phyloP scores from a whole-genome alignment of 2,797 vertebrate genomes.

The Lophotriccus pileatus region DNA sequence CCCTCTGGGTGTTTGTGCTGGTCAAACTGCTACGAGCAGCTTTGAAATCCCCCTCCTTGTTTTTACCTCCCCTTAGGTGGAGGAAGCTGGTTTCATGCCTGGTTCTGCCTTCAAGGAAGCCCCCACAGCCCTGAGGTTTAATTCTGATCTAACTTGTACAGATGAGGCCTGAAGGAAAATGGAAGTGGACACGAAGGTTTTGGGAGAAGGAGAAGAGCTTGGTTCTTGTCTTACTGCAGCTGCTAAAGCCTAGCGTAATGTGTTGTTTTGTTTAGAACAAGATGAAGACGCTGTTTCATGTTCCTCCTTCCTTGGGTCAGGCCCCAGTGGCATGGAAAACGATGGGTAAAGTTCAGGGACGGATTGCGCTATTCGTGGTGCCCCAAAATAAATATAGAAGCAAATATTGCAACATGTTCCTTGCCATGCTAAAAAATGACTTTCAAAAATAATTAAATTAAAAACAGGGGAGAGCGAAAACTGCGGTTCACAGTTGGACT shows the following conservation, averaged over 20 bases:
- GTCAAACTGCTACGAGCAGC: background rate
- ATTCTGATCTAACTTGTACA: background rate
- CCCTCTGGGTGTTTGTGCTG: background rate
- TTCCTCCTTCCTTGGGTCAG: background rate
- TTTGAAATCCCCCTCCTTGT: background rate
- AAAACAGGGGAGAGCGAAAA: background rate
- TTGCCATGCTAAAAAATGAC: background rate
- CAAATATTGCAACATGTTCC: conserved; percentile 37
- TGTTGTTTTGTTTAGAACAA: background rate
- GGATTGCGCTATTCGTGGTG: background rate
- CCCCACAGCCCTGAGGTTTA: background rate
- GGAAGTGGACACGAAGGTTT: background rate
- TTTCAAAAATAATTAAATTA: background rate
- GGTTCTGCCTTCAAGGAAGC: background rate
- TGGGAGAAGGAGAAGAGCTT: conserved; percentile 30
- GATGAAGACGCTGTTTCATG: background rate
- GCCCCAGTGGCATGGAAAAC: background rate
- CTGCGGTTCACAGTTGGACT: background rate
- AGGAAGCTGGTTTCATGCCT: background rate
- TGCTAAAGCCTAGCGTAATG: background rate
- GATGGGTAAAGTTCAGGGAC: conserved; percentile 46
- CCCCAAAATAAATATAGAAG: conserved; percentile 30
- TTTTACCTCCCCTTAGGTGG: background rate
- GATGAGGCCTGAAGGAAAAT: background rate
- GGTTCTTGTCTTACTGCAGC: background rate